These are phyloP conservation scores for Reticulitermes speratus DNA, from an alignment of 1,140 invertebrate species.

Conservation along the genomic window DNA sequence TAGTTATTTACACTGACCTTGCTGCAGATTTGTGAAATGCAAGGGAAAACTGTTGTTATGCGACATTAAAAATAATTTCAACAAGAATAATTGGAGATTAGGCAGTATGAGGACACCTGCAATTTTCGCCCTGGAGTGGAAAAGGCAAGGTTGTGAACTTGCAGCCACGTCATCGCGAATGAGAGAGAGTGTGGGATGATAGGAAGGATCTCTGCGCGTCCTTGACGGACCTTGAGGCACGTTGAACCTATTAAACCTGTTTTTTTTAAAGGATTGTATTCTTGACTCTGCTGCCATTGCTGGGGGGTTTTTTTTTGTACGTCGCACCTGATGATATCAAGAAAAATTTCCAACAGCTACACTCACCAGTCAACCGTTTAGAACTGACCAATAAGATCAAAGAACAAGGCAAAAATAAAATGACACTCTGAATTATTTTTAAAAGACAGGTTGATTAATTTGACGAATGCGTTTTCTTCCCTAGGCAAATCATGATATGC, in stretches of 20 bases:
- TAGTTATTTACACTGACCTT: too few relatives aligned
- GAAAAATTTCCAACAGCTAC: not conserved
- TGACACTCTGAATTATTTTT: not conserved
- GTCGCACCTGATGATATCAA: not conserved
- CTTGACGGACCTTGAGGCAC: constrained; percentile 30
- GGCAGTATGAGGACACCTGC: not conserved
- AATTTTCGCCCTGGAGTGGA: not conserved
- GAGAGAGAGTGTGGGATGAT: not conserved
- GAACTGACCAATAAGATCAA: not conserved
- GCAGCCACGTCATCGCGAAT: not conserved
- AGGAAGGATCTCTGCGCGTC: constrained; percentile 21
- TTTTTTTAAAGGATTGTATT: constrained; percentile 5
- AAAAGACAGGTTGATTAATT: not conserved
- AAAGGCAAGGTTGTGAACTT: not conserved
- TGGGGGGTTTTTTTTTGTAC: not conserved
- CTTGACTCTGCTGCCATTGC: not conserved
- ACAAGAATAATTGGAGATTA: not conserved
- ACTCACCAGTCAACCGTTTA: not conserved
- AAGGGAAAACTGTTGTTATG: too few relatives aligned
- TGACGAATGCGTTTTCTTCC: not conserved
- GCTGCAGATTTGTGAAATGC: too few relatives aligned
- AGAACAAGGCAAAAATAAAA: not conserved
- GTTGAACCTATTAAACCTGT: constrained; percentile 27
- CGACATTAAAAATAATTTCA: too few relatives aligned
- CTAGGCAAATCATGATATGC: not conserved